Conservation (phyloP, 1,140 invertebrate species). For the Eupristina koningsbergeri region DNA sequence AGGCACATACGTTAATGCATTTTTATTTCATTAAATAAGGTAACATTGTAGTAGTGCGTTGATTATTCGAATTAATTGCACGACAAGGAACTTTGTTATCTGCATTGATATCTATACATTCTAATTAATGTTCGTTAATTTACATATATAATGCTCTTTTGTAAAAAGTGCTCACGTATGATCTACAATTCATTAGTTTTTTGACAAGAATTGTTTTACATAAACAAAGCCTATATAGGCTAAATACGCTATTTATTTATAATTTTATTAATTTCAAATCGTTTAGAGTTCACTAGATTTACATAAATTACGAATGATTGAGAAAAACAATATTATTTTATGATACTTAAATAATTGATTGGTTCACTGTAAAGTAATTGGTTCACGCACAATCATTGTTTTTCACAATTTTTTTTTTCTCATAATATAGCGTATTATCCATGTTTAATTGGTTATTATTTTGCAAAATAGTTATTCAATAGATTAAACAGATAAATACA, state of each 20-base stretch:
- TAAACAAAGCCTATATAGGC: background rate
- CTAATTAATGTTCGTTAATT: constrained; percentile 4
- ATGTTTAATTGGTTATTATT: background rate
- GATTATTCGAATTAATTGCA: constrained; percentile 23
- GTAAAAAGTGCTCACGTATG: background rate
- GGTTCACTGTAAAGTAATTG: background rate
- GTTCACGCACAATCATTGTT: background rate
- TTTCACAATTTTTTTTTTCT: background rate
- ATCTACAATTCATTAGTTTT: background rate
- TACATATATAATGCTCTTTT: constrained; percentile 12
- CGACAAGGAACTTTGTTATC: constrained; percentile 12
- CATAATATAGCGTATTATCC: background rate
- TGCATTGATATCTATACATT: constrained; percentile 6
- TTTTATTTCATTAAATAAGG: constrained; percentile 3
- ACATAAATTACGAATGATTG: background rate
- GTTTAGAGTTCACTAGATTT: background rate
- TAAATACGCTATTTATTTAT: background rate
- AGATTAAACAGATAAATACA: background rate
- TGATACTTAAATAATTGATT: background rate
- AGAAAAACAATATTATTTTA: constrained; percentile 11
- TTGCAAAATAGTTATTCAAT: background rate
- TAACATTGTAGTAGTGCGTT: background rate
- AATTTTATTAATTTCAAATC: background rate
- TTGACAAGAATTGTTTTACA: background rate
- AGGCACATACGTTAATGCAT: background rate